Percentiles rank a stretch among this genome's conserved stretches.
Evolutionary conservation across 2,888 invertebrate genomes (phyloP).

Genomic region (Brachylomia viminalis): DNA sequence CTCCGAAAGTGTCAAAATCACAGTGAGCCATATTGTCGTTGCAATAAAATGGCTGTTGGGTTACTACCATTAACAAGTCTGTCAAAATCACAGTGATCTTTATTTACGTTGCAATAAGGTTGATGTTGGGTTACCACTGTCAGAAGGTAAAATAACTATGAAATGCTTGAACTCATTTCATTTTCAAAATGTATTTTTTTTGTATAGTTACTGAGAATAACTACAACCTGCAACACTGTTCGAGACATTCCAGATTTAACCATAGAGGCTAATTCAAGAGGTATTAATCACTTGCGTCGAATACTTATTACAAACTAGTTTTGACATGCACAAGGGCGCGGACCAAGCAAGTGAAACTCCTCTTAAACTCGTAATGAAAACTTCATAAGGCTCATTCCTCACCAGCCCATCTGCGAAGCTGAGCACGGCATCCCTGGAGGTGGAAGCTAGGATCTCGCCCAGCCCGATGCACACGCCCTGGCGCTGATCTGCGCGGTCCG

Average conservation of each 20-base stretch:
- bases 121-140: background rate
- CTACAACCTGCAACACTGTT: too few species aligned
- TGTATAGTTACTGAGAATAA: too few species aligned
- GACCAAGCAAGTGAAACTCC: background rate
- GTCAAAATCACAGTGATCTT: background rate
- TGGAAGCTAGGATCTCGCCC: slow-evolving; percentile 99
- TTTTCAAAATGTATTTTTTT: too few species aligned
- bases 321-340: background rate
- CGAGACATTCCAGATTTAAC: background rate
- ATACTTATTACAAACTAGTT: background rate
- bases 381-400: slow-evolving; percentile 11
- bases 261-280: background rate
- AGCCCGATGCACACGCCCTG: slow-evolving; percentile 99
- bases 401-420: slow-evolving; percentile 90
- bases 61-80: too few species aligned
- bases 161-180: background rate
- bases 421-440: slow-evolving; percentile 98
- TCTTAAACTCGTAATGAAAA: background rate
- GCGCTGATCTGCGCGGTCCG: slow-evolving; percentile 97
- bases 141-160: background rate
- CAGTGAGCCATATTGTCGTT: background rate
- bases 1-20: background rate
- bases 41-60: background rate
- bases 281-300: background rate
- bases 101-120: background rate